These are phyloP conservation scores for Melanostoma scalare DNA, from an alignment of 2,888 invertebrate species.

Conservation along the genomic window DNA sequence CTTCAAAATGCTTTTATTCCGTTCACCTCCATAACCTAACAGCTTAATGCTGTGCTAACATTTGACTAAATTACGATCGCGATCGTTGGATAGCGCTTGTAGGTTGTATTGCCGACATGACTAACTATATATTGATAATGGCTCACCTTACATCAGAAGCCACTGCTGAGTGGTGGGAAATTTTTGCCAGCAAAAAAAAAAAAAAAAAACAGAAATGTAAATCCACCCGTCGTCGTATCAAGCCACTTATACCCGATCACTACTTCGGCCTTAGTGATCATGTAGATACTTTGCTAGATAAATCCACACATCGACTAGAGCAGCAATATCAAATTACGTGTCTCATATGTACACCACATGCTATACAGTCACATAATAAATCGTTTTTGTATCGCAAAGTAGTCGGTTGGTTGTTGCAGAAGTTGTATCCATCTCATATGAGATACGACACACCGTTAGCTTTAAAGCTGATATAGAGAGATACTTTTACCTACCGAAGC, in stretches of 20 bases:
- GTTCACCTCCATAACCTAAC: no score
- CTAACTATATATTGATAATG: slow-evolving; percentile 2
- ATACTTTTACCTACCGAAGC: not conserved
- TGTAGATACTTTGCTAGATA: slow-evolving; percentile 30
- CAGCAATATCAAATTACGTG: slow-evolving; percentile 55
- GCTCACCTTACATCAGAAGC: slow-evolving; percentile 17
- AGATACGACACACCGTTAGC: slow-evolving; percentile 23
- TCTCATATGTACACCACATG: slow-evolving; percentile 28
- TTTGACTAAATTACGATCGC: no score
- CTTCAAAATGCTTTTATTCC: no score
- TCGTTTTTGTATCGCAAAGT: slow-evolving; percentile 36
- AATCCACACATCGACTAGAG: slow-evolving; percentile 26
- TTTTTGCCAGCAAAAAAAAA: slow-evolving; percentile 37
- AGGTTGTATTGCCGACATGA: no score
- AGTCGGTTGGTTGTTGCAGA: slow-evolving; percentile 15
- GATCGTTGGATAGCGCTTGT: no score
- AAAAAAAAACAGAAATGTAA: slow-evolving; percentile 26
- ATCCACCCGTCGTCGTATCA: not conserved
- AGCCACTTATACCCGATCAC: slow-evolving; percentile 13
- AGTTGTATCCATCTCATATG: slow-evolving; percentile 19
- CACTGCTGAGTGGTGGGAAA: slow-evolving; percentile 55
- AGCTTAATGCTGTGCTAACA: no score
- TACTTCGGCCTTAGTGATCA: slow-evolving; percentile 18
- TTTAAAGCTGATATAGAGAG: slow-evolving; percentile 15
- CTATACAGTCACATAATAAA: slow-evolving; percentile 60